Base-by-base conservation (phyloP, 2,113 vertebrate species). In the Circaetus gallicus region DNA sequence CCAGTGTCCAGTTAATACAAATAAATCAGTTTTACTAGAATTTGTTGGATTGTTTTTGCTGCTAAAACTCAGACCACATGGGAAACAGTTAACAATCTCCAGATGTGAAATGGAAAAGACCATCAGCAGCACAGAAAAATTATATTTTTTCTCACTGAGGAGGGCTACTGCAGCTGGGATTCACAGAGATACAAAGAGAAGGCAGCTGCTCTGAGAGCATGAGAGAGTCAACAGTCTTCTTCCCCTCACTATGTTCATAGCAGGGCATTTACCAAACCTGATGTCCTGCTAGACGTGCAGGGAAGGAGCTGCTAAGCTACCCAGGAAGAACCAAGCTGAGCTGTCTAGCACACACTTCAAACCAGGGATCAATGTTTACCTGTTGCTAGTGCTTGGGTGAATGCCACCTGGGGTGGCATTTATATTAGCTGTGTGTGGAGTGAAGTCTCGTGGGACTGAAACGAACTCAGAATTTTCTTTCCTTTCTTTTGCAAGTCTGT, bases 11-110 rank as follows among this genome's bases (percentile, higher is more conserved):
- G 79, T 91, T 96, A 61, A 84, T 96, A 95, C 81, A 96, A 86
- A 90, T 95, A 92, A 96, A 90, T 81, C 79, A 85, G 59, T 94
- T 94, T 95, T 95, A 96, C 84, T 94, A 91, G 78, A 86, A 52
- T 91, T 80, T 61, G 26, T 70, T 95, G 78, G 84, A 91, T 49
- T 71, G 84, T 32, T 86, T 93, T 93, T 95, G 72, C 79, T 92
- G 72, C 88, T 95, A 65, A 93, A 95, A 81, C 43, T 91, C 71
- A 67, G 70, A 73, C 82, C 87, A 73, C 71, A 47, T 96, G 78
- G 95, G 93, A 93, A 93, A 77, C 26, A 38, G 82, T 95, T 95
- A 97, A 97, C 34, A n/a, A 7, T 55, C 59, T 93, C 91, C 95
- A 97, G 91, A 96, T 97, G 94, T 95, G 78, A 96, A 96, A 90